Base-by-base conservation (phyloP, 2,888 invertebrate genomes). In the Plebejus anna region DNA sequence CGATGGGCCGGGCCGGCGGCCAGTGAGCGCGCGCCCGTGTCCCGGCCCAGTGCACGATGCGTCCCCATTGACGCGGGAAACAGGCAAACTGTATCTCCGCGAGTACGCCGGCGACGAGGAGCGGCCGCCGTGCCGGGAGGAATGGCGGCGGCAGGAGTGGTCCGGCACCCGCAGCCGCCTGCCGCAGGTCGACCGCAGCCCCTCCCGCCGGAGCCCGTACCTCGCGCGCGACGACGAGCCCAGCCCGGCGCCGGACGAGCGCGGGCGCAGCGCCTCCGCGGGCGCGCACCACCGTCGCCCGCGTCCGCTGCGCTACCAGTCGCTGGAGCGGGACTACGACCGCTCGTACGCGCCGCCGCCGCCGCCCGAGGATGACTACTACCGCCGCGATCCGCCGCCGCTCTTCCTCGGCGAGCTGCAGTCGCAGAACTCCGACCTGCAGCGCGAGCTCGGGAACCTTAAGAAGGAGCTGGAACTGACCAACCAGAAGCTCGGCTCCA, bases 401-500 rank as follows among this genome's bases (percentile, higher is more conserved):
- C 94, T 96, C 87, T 96, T 96, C 95, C 94, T 97, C 84, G 97
- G 97, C 80, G 98, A 98, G 90, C 95, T 98, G 82, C 98, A 98
- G 91, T 96, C 97, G 87, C 98, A 98, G 94, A 98, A 99, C 92
- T 97, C 97, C 85, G 99, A 99, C 90, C 95, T 99, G 82, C 99
- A 99, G 87, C 95, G 98, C 81, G 99, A 99, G 90, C 95, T 98
- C 88, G 94, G 94, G 42, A 97, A 97, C 89, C 95, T 98, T 82
- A 98, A 98, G 92, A 98, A 98, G 89, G 98, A 98, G 88, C 95
- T 98, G 86, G 98, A 98, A 94, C 95, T 98, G 87, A 98, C 98
- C 82, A 98, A 98, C 91, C 98, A 99, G 94, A 99, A 99, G 94
- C 95, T 99, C 84, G 98, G 98, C 89, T 98, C 98, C 88, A 98